phyloP scores from a whole-genome alignment of 2,797 vertebrate genomes.

The Onychomys leucogaster region DNA sequence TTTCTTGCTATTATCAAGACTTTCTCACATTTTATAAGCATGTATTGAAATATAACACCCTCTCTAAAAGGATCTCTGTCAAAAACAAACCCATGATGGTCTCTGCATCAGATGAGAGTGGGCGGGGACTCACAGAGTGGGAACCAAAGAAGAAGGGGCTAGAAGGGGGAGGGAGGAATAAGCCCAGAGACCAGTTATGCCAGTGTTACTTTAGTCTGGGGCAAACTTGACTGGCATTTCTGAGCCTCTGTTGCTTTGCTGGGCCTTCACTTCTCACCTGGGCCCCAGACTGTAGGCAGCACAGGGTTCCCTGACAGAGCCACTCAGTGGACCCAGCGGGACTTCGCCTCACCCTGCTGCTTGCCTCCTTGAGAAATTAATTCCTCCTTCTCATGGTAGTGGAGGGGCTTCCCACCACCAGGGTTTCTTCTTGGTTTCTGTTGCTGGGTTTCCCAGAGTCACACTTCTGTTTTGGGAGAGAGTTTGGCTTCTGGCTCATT shows the following conservation, averaged over 20 bases:
- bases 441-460: conserved; percentile 69
- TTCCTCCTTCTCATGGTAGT: conserved; percentile 55
- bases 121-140: too few relatives aligned
- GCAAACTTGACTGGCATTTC: not conserved
- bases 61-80: not conserved
- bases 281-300: not conserved
- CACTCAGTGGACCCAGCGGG: not conserved
- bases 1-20: not conserved
- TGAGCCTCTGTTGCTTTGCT: not conserved
- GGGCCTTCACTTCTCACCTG: not conserved
- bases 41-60: conserved; percentile 28
- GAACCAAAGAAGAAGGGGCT: not conserved
- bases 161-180: too few relatives aligned
- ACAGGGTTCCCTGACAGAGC: not conserved
- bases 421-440: conserved; percentile 77
- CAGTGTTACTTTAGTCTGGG: not conserved
- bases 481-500: conserved; percentile 70
- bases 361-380: conserved; percentile 42
- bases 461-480: conserved; percentile 73
- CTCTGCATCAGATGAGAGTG: not conserved
- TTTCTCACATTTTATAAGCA: not conserved
- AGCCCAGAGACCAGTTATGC: not conserved
- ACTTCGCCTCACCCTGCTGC: not conserved
- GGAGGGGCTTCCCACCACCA: conserved; percentile 70
- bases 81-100: not conserved